Evolutionary conservation across 2,797 vertebrate genomes (phyloP).

Genomic region (Pampus argenteus): DNA sequence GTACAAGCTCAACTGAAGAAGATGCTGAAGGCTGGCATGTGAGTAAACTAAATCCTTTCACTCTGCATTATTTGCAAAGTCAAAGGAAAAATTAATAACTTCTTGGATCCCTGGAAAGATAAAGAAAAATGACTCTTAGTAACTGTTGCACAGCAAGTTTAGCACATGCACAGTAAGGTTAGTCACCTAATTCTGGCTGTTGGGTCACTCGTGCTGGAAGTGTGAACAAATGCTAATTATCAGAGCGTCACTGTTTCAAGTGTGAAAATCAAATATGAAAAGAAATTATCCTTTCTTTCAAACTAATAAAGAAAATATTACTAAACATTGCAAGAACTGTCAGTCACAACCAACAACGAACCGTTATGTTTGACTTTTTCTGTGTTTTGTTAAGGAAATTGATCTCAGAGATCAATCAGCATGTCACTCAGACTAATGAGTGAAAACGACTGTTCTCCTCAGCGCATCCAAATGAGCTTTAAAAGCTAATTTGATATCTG

Average conservation of each 20-base stretch:
- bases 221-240: constrained; percentile 40
- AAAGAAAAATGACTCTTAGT: background rate
- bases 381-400: background rate
- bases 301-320: background rate
- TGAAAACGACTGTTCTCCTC: background rate
- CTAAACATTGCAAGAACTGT: background rate
- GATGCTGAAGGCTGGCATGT: constrained; percentile 8
- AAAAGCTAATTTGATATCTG: background rate
- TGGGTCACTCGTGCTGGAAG: constrained; percentile 16
- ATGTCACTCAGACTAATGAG: background rate
- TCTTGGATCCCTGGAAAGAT: background rate
- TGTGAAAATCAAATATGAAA: constrained; percentile 4
- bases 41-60: constrained; percentile 1
- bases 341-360: background rate
- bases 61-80: constrained; percentile 11
- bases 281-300: too few relatives aligned
- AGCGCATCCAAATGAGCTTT: background rate
- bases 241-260: constrained; percentile 14
- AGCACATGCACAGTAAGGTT: constrained; percentile 15
- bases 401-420: background rate
- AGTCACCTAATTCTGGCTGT: constrained; percentile 11
- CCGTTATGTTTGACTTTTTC: background rate
- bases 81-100: background rate
- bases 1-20: constrained; percentile 5
- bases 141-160: background rate